These are phyloP conservation scores for Gnathonemus longibarbis DNA, from an alignment of 2,113 vertebrate genomes.

Conservation along the genomic window DNA sequence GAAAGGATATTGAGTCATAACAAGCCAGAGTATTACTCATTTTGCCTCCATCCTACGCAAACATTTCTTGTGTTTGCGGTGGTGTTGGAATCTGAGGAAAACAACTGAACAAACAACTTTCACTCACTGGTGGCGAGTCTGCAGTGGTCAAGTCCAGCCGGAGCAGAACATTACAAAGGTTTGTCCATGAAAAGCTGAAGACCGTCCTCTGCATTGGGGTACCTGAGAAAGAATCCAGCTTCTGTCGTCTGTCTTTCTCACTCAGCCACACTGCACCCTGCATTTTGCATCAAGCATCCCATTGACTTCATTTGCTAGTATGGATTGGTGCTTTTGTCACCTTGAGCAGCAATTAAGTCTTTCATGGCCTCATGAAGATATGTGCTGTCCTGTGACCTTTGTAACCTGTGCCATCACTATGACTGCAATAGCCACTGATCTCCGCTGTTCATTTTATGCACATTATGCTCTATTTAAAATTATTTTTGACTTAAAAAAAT, in stretches of 20 bases:
- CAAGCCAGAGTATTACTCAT: background rate
- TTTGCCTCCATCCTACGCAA: background rate
- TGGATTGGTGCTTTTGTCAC: background rate
- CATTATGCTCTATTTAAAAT: background rate
- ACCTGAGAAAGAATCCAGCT: background rate
- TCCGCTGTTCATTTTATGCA: background rate
- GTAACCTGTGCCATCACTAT: background rate
- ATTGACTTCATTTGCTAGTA: background rate
- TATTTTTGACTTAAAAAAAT: background rate
- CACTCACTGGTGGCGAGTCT: background rate
- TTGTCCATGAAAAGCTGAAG: background rate
- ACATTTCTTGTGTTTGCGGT: background rate
- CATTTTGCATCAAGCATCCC: background rate
- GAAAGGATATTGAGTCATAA: conserved; percentile 10
- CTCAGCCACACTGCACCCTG: background rate
- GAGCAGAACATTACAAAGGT: background rate
- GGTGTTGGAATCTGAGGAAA: background rate
- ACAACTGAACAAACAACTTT: background rate
- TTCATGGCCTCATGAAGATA: background rate
- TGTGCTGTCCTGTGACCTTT: background rate
- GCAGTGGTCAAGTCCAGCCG: background rate
- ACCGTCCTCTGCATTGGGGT: background rate
- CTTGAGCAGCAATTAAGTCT: background rate
- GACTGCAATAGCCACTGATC: background rate
- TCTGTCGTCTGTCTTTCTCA: background rate